These are phyloP conservation scores for Chlamydotis undulata DNA, from an alignment of 2,113 vertebrate genomes.

Conservation along the genomic window DNA sequence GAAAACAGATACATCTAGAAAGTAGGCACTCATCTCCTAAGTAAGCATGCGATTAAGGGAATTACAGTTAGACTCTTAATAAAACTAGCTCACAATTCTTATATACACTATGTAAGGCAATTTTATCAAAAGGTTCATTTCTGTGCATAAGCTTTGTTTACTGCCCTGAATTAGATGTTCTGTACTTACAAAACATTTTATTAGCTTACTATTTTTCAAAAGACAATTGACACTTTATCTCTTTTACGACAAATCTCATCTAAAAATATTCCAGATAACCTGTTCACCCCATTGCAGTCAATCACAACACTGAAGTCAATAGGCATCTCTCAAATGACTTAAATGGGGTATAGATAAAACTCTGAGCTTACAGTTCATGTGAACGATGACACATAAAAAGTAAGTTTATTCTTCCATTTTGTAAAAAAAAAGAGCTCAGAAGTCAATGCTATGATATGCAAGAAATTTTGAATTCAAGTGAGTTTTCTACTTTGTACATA, in stretches of 20 bases:
- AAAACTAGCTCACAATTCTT: not conserved
- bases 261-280: not conserved
- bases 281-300: not conserved
- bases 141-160: not conserved
- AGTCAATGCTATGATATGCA: not conserved
- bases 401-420: not conserved
- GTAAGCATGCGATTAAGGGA: not conserved
- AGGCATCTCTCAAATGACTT: not conserved
- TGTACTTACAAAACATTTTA: not conserved
- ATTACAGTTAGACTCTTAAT: not conserved
- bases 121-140: not conserved
- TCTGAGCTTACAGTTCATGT: not conserved
- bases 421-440: not conserved
- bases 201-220: not conserved
- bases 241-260: not conserved
- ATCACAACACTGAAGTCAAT: not conserved
- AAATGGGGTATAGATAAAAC: not conserved
- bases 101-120: not conserved
- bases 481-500: not conserved
- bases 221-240: not conserved
- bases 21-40: not conserved
- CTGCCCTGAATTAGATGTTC: not conserved
- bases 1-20: not conserved
- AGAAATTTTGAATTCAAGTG: not conserved
- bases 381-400: not conserved